Evolutionary conservation across 2,888 invertebrate species (phyloP).

Genomic region (Panopea generosa): DNA sequence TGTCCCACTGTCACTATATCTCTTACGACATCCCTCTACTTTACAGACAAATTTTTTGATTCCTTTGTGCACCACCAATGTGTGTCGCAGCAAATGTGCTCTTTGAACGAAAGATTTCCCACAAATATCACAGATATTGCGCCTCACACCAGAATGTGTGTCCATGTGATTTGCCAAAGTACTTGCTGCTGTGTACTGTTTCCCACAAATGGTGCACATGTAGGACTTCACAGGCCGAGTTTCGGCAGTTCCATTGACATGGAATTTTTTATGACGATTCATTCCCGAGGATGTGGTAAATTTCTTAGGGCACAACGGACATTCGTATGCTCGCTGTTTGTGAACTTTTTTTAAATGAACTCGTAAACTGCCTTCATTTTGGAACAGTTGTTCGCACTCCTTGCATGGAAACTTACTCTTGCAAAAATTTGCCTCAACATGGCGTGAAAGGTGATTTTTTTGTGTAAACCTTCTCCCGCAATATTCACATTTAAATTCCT

Average conservation of each 20-base stretch:
- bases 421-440: constrained; percentile 4
- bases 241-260: constrained; percentile 5
- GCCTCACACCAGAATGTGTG: neutral
- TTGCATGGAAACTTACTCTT: neutral
- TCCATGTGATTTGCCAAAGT: constrained; percentile 2
- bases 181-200: constrained; percentile 8
- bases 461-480: neutral
- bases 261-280: constrained; percentile 4
- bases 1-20: constrained; percentile 22
- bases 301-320: constrained; percentile 10
- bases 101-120: constrained; percentile 8
- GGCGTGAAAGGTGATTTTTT: neutral
- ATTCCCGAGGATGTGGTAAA: constrained; percentile 5
- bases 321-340: constrained; percentile 4
- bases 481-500: neutral
- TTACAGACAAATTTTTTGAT: constrained; percentile 16
- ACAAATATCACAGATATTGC: constrained; percentile 11
- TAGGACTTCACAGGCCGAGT: neutral
- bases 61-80: constrained; percentile 11
- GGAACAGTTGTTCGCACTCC: constrained; percentile 5
- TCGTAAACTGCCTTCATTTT: neutral
- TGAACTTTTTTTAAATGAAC: constrained; percentile 8
- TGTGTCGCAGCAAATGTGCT: constrained; percentile 29
- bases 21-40: constrained; percentile 22
- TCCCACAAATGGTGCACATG: constrained; percentile 16